Evolutionary conservation across 2,888 invertebrate species (phyloP).

Genomic region (Drosophila greeni): DNA sequence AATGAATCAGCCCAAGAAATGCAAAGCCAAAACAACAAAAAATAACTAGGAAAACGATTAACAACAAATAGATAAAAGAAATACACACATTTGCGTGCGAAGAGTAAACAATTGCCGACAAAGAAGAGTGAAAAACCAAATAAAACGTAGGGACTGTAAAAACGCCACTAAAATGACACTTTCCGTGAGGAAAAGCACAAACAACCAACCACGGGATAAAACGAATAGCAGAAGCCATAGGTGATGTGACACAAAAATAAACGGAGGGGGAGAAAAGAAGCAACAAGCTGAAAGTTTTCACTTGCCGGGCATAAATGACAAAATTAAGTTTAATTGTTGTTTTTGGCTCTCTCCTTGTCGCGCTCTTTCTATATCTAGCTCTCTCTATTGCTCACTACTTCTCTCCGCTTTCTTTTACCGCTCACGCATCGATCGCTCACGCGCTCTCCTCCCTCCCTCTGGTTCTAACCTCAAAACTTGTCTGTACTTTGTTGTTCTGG

Average conservation of each 20-base stretch:
- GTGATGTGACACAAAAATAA: conserved; percentile 38
- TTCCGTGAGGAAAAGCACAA: conserved; percentile 63
- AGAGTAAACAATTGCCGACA: conserved; percentile 57
- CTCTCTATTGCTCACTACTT: background rate
- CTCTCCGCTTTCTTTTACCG: conserved; percentile 38
- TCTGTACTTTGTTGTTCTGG: conserved; percentile 36
- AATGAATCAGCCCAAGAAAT: conserved; percentile 64
- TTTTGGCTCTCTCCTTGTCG: conserved; percentile 16
- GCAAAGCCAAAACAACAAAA: conserved; percentile 15
- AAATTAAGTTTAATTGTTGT: conserved; percentile 40
- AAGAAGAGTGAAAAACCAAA: conserved; percentile 27
- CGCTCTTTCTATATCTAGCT: conserved; percentile 6
- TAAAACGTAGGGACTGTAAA: conserved; percentile 38
- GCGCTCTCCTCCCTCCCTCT: conserved; percentile 22
- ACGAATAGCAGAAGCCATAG: conserved; percentile 17
- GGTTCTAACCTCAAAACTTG: conserved; percentile 67
- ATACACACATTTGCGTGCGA: conserved; percentile 3
- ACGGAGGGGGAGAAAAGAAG: conserved; percentile 34
- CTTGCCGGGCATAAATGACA: conserved; percentile 37
- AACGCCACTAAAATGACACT: conserved; percentile 61
- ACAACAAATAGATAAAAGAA: conserved; percentile 34
- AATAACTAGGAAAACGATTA: conserved; percentile 7
- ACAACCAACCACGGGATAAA: conserved; percentile 26
- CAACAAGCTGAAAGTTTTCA: conserved; percentile 42
- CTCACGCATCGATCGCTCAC: conserved; percentile 41